Evolutionary conservation across 2,797 vertebrate species (phyloP).

Genomic region (Cyclopterus lumpus): DNA sequence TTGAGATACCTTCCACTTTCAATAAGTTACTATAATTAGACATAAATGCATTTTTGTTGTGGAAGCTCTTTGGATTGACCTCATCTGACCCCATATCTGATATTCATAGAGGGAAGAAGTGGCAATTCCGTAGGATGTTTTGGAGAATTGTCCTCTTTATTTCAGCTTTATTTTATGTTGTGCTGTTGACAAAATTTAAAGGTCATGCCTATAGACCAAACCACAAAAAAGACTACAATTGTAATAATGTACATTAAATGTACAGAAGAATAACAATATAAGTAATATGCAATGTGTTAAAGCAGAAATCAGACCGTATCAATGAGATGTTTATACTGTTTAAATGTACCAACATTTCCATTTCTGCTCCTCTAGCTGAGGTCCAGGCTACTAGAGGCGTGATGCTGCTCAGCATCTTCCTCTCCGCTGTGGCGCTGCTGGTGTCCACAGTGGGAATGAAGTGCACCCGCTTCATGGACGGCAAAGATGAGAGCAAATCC

Average conservation of each 20-base stretch:
- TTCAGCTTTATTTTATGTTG: not conserved
- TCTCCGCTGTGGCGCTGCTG: constrained; percentile 85
- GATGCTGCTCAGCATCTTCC: constrained; percentile 87
- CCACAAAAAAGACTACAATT: not conserved
- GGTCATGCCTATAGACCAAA: not conserved
- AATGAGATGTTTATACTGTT: not conserved
- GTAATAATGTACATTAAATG: too few relatives aligned
- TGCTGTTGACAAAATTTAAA: not conserved
- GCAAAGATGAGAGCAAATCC: constrained; percentile 84
- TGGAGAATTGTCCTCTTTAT: not conserved
- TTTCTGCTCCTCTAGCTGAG: constrained; percentile 73
- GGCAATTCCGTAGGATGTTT: not conserved
- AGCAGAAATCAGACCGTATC: not conserved
- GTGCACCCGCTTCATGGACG: constrained; percentile 91
- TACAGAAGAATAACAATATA: not conserved
- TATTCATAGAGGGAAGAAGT: not conserved
- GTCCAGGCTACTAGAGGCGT: constrained; percentile 88
- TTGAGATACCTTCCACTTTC: constrained; percentile 37
- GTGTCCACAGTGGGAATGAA: constrained; percentile 90
- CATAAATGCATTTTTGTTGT: constrained; percentile 11
- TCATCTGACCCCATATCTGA: not conserved
- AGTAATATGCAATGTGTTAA: not conserved
- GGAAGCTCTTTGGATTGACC: constrained; percentile 6
- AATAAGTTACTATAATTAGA: constrained; percentile 33
- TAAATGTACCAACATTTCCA: not conserved